Evolutionary conservation across 2,888 invertebrate species (phyloP).

Genomic region (Nomada ferruginata): DNA sequence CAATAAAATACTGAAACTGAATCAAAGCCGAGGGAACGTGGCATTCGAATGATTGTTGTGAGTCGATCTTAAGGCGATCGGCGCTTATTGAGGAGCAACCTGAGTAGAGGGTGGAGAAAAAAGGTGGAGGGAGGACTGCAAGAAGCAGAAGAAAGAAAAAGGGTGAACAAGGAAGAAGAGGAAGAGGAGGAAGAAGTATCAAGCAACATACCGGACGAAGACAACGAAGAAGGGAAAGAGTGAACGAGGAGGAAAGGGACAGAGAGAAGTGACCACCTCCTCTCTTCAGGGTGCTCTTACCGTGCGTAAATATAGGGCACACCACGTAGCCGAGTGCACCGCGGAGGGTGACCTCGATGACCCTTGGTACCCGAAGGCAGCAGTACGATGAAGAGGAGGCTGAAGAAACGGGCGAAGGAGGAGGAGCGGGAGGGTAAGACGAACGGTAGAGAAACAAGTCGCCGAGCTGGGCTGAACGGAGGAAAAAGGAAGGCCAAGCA

Average conservation of each 20-base stretch:
- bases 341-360: slow-evolving; percentile 82
- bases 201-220: background rate
- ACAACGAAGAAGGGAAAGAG: slow-evolving; percentile 17
- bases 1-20: background rate
- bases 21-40: background rate
- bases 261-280: slow-evolving; percentile 62
- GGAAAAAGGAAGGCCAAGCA: slow-evolving; percentile 63
- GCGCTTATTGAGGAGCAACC: slow-evolving; percentile 77
- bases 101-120: slow-evolving; percentile 62
- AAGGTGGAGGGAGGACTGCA: slow-evolving; percentile 55
- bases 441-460: slow-evolving; percentile 64
- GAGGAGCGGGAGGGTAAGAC: slow-evolving; percentile 47
- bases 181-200: slow-evolving; percentile 16
- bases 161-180: slow-evolving; percentile 27
- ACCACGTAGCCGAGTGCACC: slow-evolving; percentile 80
- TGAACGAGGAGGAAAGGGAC: slow-evolving; percentile 28
- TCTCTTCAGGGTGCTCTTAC: slow-evolving; percentile 79
- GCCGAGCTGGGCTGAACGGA: slow-evolving; percentile 61
- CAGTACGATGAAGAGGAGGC: slow-evolving; percentile 66
- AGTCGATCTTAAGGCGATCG: slow-evolving; percentile 74
- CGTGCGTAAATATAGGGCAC: slow-evolving; percentile 84
- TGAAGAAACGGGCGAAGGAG: slow-evolving; percentile 43
- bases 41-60: slow-evolving; percentile 66
- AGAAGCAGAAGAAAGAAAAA: slow-evolving; percentile 39
- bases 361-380: slow-evolving; percentile 78